Conservation (phyloP, 1,140 invertebrate genomes). For the Drosophila parabipectinata region DNA sequence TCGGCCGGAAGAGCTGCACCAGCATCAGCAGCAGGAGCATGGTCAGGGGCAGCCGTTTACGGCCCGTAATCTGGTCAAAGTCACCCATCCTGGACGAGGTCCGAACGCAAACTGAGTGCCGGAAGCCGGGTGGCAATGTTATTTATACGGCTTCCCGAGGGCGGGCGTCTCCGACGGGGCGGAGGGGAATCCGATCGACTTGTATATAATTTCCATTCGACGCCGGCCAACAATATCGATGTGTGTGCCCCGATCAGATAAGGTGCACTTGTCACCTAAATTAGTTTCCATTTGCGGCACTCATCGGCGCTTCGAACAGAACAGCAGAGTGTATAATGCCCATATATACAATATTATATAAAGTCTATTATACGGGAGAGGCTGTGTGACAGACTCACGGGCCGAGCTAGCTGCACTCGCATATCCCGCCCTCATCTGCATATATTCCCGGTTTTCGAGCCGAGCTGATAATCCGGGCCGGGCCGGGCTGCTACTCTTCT, state of each 20-base stretch:
- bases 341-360: constrained; percentile 6
- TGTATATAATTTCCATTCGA: constrained; percentile 24
- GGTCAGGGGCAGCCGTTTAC: neutral
- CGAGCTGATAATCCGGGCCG: neutral
- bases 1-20: constrained; percentile 3
- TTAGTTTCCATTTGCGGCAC: constrained; percentile 50
- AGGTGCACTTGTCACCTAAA: constrained; percentile 72
- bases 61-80: neutral
- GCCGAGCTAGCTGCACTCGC: constrained; percentile 26
- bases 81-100: constrained; percentile 48
- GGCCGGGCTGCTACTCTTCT: neutral
- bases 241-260: constrained; percentile 67
- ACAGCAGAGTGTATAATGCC: neutral
- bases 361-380: no score
- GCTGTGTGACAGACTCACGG: neutral
- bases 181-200: constrained; percentile 1
- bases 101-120: constrained; percentile 53
- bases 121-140: constrained; percentile 42
- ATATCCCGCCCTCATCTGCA: constrained; percentile 36
- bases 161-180: neutral
- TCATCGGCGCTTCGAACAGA: neutral
- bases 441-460: constrained; percentile 3
- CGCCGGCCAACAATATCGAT: constrained; percentile 55
- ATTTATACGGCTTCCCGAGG: constrained; percentile 55
- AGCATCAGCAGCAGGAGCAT: constrained; percentile 20